These are phyloP conservation scores for Drosophila asahinai DNA, from an alignment of 1,140 invertebrate species.

Conservation along the genomic window DNA sequence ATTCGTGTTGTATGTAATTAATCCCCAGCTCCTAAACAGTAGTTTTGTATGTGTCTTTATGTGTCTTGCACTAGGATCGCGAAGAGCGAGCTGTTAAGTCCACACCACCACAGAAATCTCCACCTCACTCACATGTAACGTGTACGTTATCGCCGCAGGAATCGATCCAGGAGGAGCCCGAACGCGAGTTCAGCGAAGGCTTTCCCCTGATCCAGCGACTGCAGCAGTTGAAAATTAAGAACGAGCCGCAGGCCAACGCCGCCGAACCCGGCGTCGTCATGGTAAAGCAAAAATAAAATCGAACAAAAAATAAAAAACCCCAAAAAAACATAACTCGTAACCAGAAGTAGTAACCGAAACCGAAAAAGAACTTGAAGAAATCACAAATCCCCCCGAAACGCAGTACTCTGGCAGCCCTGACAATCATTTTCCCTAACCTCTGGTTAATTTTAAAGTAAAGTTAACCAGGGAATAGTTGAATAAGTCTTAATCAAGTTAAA, in stretches of 20 bases:
- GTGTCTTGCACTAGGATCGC: constrained; percentile 86
- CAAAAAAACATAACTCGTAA: background rate
- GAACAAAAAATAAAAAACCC: background rate
- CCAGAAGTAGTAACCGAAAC: background rate
- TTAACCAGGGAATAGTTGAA: background rate
- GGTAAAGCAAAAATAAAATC: constrained; percentile 51
- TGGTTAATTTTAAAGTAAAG: background rate
- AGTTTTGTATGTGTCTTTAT: constrained; percentile 85
- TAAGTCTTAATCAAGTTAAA: too few relatives aligned
- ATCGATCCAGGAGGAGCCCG: constrained; percentile 85
- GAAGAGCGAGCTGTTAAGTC: constrained; percentile 87
- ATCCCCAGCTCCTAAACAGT: constrained; percentile 84
- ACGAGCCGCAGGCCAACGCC: constrained; percentile 87
- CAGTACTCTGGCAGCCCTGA: too few relatives aligned
- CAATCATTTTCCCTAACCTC: background rate
- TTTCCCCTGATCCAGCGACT: constrained; percentile 92
- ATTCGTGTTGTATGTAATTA: constrained; percentile 78
- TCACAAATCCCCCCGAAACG: background rate
- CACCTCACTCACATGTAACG: constrained; percentile 85
- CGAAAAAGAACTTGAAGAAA: background rate
- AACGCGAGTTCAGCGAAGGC: constrained; percentile 89
- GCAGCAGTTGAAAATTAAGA: constrained; percentile 92
- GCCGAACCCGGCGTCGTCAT: constrained; percentile 71
- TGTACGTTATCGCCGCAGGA: constrained; percentile 82
- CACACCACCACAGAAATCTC: constrained; percentile 85